Evolutionary conservation across 2,797 vertebrate genomes (phyloP), one percentile per base, ranked within the genome.

Genomic region (Paratrypauchen microcephalus): DNA sequence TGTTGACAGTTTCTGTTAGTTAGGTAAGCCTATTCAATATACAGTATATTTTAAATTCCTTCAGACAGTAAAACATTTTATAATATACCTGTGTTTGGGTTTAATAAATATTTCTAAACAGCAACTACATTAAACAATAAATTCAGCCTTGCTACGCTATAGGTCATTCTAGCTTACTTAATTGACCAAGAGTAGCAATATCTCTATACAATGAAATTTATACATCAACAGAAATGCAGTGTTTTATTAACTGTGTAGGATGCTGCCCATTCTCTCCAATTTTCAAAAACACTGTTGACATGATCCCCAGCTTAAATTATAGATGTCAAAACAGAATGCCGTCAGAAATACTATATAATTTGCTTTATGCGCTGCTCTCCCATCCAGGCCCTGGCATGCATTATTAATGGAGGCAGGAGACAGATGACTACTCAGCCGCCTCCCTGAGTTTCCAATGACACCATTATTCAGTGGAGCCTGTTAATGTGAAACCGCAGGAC

Each of bases 391-490:
- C 32, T 60, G 78, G 70, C 55, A 73, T 92, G 79, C 84, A 92
- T 93, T 90, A 92, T 92, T 93, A 71, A 93, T 91, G 81, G 58
- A 60, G 66, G 66, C n/a, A 68, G 74, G 79, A 82, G 83, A 82
- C 76, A 66, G 81, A 71, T 79, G 82, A 87, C 75, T 84, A 70
- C 58, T 68, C 77, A 66, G 69, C 78, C 82, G 76, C 77, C 77
- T 74, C 81, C 54, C 71, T 19, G 48, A 74, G 76, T 85, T 87
- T 85, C 80, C 77, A 82, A 74, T 87, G 86, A 86, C 86, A 83
- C 86, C 74, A 69, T 87, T 83, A 80, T 57, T 68, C 78, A 82
- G 74, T 70, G 73, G 73, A 77, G 74, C 77, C 78, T 77, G 77
- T 81, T 79, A 80, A 83, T 83, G 72, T 74, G 83, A 86, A 78